Conservation (phyloP, 35 echinoderm and acorn worm species). For the Patiria miniata region DNA sequence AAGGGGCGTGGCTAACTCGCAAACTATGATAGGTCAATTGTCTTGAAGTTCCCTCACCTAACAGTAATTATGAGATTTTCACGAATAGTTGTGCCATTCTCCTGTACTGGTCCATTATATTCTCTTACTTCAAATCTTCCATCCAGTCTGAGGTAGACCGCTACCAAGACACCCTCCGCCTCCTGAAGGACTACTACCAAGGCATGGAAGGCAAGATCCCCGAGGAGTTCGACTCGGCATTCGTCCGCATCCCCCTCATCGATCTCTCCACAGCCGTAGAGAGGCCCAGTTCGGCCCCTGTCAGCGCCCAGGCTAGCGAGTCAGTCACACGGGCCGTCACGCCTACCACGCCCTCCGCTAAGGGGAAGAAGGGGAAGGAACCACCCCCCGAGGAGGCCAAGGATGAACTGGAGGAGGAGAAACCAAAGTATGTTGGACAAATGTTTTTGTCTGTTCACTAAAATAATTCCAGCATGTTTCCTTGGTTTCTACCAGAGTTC, state of each 20-base stretch:
- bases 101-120: too few relatives aligned
- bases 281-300: conserved; percentile 66
- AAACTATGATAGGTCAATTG: too few relatives aligned
- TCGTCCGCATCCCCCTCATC: conserved; percentile 86
- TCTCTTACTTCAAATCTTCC: not conserved
- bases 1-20: too few relatives aligned
- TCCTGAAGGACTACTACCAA: conserved; percentile 96
- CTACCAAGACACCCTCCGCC: conserved; percentile 91
- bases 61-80: too few relatives aligned
- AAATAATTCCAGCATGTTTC: too few relatives aligned
- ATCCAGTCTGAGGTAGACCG: conserved; percentile 88
- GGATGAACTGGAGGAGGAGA: conserved; percentile 61
- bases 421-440: conserved; percentile 63
- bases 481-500: too few relatives aligned
- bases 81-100: too few relatives aligned
- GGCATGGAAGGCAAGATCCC: conserved; percentile 98
- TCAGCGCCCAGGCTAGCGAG: conserved; percentile 70
- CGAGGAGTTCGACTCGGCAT: conserved; percentile 70
- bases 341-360: conserved; percentile 84
- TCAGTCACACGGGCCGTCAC: conserved; percentile 67
- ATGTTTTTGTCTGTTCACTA: too few relatives aligned
- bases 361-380: conserved; percentile 96
- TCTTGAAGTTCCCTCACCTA: too few relatives aligned
- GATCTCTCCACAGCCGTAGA: conserved; percentile 67
- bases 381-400: conserved; percentile 34